These are phyloP conservation scores for Helleia helle DNA, from an alignment of 2,888 invertebrate species.

Conservation along the genomic window DNA sequence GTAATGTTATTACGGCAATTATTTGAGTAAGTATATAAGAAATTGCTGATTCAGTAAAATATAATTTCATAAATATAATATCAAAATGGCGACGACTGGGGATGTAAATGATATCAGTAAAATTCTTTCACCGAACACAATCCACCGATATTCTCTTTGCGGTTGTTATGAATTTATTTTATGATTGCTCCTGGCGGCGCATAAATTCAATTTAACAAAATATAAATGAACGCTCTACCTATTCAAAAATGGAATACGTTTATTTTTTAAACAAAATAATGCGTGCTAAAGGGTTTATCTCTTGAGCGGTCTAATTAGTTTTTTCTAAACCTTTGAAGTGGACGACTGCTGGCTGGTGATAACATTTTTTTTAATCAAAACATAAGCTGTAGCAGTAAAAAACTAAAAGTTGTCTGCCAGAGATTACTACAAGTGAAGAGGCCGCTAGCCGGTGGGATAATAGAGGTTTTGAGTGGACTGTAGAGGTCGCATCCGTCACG, in stretches of 20 bases:
- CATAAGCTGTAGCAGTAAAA: no score
- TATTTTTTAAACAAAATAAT: neutral
- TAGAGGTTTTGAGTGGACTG: no score
- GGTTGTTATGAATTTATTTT: constrained; percentile 1
- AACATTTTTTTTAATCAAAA: no score
- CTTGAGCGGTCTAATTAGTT: no score
- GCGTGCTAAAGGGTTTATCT: neutral
- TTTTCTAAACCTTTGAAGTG: no score
- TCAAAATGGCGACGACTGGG: constrained; percentile 10
- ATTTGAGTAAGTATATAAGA: neutral
- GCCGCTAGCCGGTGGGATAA: no score
- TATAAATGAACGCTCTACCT: neutral
- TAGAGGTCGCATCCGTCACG: no score
- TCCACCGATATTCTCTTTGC: constrained; percentile 4
- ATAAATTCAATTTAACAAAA: constrained; percentile 2
- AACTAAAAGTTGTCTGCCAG: no score
- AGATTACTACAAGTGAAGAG: no score
- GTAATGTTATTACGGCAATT: no score
- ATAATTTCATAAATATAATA: constrained; percentile 9
- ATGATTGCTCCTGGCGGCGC: constrained; percentile 5
- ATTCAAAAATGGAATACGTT: neutral
- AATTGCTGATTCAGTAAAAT: neutral
- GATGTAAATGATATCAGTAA: constrained; percentile 5
- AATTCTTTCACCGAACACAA: neutral
- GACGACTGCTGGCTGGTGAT: no score